A percentile compares a stretch with the other conserved stretches of the same genome.
phyloP scores from a whole-genome alignment of 35 echinoderm and acorn worm species.

The Ophiothrix spiculata region DNA sequence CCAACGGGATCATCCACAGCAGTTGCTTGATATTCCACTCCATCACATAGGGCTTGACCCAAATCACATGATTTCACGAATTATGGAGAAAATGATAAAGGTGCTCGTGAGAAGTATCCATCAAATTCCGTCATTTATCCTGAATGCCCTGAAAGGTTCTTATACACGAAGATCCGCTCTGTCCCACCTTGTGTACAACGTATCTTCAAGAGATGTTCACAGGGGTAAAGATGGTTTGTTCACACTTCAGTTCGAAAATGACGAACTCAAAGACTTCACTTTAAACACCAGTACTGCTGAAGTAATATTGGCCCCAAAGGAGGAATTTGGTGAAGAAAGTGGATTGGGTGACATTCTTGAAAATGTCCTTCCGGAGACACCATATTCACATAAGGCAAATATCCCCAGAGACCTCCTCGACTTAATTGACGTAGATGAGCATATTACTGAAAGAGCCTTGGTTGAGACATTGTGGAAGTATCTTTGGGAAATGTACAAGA shows the following conservation, averaged over 20 bases:
- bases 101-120: not conserved
- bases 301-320: constrained; percentile 33
- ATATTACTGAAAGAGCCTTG: not conserved
- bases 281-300: constrained; percentile 34
- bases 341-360: not conserved
- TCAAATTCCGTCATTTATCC: not conserved
- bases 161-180: not conserved
- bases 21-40: not conserved
- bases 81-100: not conserved
- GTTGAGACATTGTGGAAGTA: not conserved
- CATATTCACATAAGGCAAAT: not conserved
- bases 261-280: constrained; percentile 23
- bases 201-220: constrained; percentile 17
- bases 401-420: not conserved
- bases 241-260: constrained; percentile 21
- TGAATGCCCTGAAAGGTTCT: not conserved
- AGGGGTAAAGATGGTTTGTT: constrained; percentile 20
- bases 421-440: not conserved
- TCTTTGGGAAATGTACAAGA: not conserved
- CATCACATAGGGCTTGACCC: not conserved
- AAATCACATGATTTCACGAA: not conserved
- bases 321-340: constrained; percentile 20
- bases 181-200: constrained; percentile 21
- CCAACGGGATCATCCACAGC: not conserved
- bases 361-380: constrained; percentile 19